phyloP scores from a whole-genome alignment of 2,113 vertebrate genomes.

The Rhinolophus ferrumequinum region DNA sequence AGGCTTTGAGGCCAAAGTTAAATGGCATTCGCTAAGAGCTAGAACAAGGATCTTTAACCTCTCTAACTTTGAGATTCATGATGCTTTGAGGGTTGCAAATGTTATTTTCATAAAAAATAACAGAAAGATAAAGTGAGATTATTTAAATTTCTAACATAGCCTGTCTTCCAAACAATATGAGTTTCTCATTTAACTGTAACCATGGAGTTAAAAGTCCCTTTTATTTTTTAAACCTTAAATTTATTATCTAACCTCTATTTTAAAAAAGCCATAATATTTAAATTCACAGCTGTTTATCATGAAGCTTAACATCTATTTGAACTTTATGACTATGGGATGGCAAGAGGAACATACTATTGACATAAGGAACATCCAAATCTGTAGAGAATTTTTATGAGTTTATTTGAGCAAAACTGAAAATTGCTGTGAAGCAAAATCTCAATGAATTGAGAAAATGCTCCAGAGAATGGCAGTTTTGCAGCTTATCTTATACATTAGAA shows the following conservation, averaged over 20 bases:
- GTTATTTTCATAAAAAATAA: not conserved
- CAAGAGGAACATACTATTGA: not conserved
- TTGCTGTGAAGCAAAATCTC: too few species aligned
- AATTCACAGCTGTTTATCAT: not conserved
- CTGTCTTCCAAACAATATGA: slow-evolving; percentile 7
- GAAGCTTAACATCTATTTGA: slow-evolving; percentile 27
- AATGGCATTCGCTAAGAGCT: not conserved
- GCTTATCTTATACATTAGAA: too few species aligned
- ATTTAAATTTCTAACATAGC: slow-evolving; percentile 34
- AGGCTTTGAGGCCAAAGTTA: not conserved
- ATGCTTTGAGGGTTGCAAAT: not conserved
- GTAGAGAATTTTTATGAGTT: too few species aligned
- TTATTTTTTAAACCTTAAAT: slow-evolving; percentile 19
- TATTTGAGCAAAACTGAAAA: too few species aligned
- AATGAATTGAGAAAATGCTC: too few species aligned
- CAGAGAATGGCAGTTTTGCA: too few species aligned
- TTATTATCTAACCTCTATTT: not conserved
- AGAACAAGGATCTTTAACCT: not conserved
- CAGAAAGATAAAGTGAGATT: not conserved
- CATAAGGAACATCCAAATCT: too few species aligned
- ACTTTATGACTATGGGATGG: not conserved
- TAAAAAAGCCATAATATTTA: not conserved
- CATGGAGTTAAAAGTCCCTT: slow-evolving; percentile 14
- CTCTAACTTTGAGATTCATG: not conserved
- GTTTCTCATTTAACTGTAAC: slow-evolving; percentile 15